These are phyloP conservation scores for Graptemys geographica DNA, from an alignment of 2,797 vertebrate species.

Conservation along the genomic window DNA sequence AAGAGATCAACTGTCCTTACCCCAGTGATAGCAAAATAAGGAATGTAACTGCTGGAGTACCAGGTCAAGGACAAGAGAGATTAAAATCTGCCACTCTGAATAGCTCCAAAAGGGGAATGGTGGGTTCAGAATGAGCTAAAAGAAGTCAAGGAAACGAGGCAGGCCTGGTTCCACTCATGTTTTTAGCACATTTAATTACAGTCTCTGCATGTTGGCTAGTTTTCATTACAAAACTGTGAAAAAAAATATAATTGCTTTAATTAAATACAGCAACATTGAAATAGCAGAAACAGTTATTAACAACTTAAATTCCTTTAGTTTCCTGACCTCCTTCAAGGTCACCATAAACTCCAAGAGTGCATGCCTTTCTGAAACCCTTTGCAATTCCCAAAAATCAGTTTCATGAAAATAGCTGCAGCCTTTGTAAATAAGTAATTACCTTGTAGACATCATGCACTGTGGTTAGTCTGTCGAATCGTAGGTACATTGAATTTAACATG, in stretches of 20 bases:
- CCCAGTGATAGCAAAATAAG: neutral
- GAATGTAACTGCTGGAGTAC: neutral
- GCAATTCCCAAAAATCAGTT: neutral
- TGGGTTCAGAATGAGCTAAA: neutral
- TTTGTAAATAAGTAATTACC: slow-evolving; percentile 57
- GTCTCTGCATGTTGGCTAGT: neutral
- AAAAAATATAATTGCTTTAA: neutral
- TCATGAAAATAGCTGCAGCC: neutral
- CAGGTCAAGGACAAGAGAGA: neutral
- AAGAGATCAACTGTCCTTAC: neutral
- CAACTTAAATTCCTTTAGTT: neutral
- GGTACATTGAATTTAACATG: slow-evolving; percentile 88
- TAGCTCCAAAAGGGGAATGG: neutral
- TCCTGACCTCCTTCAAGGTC: neutral
- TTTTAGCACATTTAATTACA: neutral
- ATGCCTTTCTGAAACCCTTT: neutral
- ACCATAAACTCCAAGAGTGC: neutral
- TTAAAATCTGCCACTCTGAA: neutral
- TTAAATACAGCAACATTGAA: neutral
- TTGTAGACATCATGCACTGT: slow-evolving; percentile 87
- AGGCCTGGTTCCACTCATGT: neutral
- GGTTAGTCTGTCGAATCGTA: slow-evolving; percentile 86
- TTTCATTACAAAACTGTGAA: neutral
- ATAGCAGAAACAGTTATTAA: neutral
- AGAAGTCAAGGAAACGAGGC: neutral